phyloP scores from a whole-genome alignment of 2,888 invertebrate species.

The Carabus problematicus region DNA sequence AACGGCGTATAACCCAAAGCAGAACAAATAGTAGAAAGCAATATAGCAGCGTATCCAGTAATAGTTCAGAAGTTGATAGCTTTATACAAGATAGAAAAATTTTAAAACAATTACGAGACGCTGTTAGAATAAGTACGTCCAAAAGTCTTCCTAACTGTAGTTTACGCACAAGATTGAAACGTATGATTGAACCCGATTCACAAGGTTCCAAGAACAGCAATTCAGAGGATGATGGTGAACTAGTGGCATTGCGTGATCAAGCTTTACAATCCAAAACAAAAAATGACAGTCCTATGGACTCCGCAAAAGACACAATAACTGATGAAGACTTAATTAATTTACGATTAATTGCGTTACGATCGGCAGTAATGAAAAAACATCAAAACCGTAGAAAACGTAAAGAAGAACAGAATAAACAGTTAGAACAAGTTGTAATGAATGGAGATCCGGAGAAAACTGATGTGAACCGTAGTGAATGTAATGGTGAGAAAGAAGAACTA shows the following conservation, averaged over 20 bases:
- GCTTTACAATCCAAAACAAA: conserved; percentile 35
- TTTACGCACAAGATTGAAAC: conserved; percentile 53
- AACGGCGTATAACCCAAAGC: conserved; percentile 28
- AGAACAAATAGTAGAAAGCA: conserved; percentile 29
- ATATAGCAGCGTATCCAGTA: conserved; percentile 30
- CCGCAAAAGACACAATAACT: conserved; percentile 1
- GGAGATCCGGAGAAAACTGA: background rate
- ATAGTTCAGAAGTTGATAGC: conserved; percentile 50
- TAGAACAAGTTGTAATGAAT: conserved; percentile 41
- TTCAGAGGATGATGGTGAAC: conserved; percentile 44
- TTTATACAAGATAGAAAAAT: conserved; percentile 47
- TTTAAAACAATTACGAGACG: conserved; percentile 62
- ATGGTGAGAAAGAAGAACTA: background rate
- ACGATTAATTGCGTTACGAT: conserved; percentile 71
- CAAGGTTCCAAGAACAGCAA: conserved; percentile 37
- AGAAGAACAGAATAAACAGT: conserved; percentile 49
- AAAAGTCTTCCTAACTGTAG: conserved; percentile 52
- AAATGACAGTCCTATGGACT: conserved; percentile 36
- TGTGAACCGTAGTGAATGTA: background rate
- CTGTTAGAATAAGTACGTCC: conserved; percentile 58
- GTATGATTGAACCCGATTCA: conserved; percentile 50
- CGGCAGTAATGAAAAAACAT: conserved; percentile 72
- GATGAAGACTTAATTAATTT: conserved; percentile 70
- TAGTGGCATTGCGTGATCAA: conserved; percentile 43
- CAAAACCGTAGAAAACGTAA: conserved; percentile 63